Percentiles rank a stretch among this genome's conserved stretches.
phyloP scores from a whole-genome alignment of 2,888 invertebrate species.

The Polyommatus icarus region DNA sequence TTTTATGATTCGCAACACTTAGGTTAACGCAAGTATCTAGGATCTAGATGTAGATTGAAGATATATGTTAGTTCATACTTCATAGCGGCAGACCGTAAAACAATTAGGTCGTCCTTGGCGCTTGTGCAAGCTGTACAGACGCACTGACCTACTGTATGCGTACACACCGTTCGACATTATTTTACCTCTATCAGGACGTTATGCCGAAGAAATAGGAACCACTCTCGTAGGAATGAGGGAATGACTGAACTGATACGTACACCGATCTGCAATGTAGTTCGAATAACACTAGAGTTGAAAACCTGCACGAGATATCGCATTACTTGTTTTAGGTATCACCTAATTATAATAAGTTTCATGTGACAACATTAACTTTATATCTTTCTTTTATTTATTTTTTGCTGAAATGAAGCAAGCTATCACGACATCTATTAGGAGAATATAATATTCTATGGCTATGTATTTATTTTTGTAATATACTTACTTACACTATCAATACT shows the following conservation, averaged over 20 bases:
- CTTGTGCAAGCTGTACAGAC: constrained; percentile 49
- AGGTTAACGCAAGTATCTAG: constrained; percentile 2
- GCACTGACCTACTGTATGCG: constrained; percentile 34
- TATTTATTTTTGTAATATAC: neutral
- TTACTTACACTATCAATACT: too few relatives aligned
- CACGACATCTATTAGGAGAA: neutral
- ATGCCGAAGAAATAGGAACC: neutral
- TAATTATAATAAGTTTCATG: neutral
- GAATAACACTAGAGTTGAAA: neutral
- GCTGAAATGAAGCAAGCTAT: too few relatives aligned
- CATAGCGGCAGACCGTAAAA: constrained; percentile 58
- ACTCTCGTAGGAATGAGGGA: neutral
- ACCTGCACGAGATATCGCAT: neutral
- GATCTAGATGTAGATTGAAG: constrained; percentile 15
- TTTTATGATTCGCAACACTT: neutral
- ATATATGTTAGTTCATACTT: constrained; percentile 36
- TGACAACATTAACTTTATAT: too few relatives aligned
- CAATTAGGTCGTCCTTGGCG: constrained; percentile 57
- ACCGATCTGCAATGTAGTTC: constrained; percentile 12
- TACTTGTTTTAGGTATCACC: neutral
- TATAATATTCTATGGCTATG: too few relatives aligned
- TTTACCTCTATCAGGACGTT: neutral
- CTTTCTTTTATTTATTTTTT: too few relatives aligned
- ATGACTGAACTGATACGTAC: neutral
- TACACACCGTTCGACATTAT: neutral